Evolutionary conservation across 2,113 vertebrate genomes (phyloP).

Genomic region (Mugil cephalus): DNA sequence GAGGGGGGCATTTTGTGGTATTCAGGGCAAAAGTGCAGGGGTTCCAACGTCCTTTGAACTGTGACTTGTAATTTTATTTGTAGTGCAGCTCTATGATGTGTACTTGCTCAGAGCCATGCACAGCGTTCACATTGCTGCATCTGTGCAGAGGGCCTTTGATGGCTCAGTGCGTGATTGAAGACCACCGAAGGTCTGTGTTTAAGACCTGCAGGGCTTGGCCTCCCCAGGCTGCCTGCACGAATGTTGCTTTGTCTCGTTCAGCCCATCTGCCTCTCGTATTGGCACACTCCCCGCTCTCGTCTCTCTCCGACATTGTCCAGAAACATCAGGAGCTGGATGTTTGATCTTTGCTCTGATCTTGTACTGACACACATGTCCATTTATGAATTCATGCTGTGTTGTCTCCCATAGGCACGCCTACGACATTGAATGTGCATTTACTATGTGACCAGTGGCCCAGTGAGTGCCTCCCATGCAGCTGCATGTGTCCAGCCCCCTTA

Average conservation of each 20-base stretch:
- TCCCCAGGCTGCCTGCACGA: not conserved
- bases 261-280: conserved; percentile 1
- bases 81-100: conserved; percentile 22
- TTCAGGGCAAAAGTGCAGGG: not conserved
- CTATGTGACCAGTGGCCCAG: not conserved
- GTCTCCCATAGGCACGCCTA: not conserved
- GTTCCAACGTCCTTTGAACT: conserved; percentile 24
- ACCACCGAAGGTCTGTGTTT: conserved; percentile 26
- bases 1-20: conserved; percentile 4
- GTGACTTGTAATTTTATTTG: conserved; percentile 16
- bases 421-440: not conserved
- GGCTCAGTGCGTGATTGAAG: conserved; percentile 36
- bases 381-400: conserved; percentile 3
- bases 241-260: not conserved
- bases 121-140: not conserved
- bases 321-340: conserved; percentile 23
- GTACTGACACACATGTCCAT: conserved; percentile 19
- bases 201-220: conserved; percentile 9
- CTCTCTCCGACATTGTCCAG: conserved; percentile 4
- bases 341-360: conserved; percentile 29
- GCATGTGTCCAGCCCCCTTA: not conserved
- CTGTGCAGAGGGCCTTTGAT: conserved; percentile 37
- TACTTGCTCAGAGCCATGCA: conserved; percentile 8
- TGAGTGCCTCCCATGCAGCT: not conserved
- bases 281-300: not conserved